Percentiles rank a stretch among this genome's conserved stretches.
phyloP scores from a whole-genome alignment of 2,797 vertebrate genomes.

The Chrosomus eos region DNA sequence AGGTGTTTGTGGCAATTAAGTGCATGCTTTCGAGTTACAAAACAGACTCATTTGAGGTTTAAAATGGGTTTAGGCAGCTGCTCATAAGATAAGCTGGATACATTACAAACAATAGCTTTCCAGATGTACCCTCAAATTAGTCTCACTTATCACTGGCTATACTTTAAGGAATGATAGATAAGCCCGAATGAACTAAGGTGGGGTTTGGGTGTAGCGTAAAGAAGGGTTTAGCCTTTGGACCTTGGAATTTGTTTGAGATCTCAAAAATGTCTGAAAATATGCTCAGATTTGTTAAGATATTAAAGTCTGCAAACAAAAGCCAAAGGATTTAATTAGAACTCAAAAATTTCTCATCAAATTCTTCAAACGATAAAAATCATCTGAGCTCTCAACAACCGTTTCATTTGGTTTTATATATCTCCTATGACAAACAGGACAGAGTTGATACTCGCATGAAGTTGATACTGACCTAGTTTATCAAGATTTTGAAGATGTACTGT shows the following conservation, averaged over 20 bases:
- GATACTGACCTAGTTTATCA: conserved; percentile 1
- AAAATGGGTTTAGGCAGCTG: neutral
- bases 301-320: neutral
- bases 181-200: conserved; percentile 48
- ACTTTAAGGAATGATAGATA: conserved; percentile 65
- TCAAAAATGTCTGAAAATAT: neutral
- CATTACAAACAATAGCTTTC: neutral
- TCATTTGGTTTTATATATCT: neutral
- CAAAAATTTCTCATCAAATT: neutral
- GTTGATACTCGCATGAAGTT: neutral
- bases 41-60: conserved; percentile 7
- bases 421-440: too few relatives aligned
- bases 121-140: neutral
- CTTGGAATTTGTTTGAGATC: neutral
- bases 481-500: neutral
- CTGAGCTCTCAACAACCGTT: too few relatives aligned
- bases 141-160: conserved; percentile 29
- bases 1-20: neutral
- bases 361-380: neutral
- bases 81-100: neutral
- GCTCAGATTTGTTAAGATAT: neutral
- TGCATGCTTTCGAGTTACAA: neutral
- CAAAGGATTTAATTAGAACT: neutral
- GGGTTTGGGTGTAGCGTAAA: conserved; percentile 13
- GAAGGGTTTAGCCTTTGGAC: neutral